phyloP scores from a whole-genome alignment of 2,113 vertebrate species.

The Charina bottae region DNA sequence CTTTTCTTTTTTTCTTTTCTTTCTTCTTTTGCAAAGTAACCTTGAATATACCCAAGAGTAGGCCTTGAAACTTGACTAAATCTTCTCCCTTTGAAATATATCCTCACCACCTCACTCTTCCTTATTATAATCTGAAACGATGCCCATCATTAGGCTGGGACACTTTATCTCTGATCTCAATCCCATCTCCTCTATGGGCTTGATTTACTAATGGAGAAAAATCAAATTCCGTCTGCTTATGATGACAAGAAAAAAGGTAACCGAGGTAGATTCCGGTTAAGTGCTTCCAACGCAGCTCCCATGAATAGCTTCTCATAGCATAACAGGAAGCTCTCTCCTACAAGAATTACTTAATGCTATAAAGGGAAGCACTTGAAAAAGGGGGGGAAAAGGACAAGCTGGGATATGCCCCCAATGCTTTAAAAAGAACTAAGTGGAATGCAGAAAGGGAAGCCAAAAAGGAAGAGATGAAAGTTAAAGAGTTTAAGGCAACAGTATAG shows the following conservation, averaged over 20 bases:
- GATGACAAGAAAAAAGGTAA: conserved; percentile 65
- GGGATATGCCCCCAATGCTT: conserved; percentile 55
- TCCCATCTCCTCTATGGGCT: not conserved
- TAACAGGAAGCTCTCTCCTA: conserved; percentile 70
- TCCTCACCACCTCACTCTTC: accelerated
- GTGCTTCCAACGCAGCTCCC: conserved; percentile 74
- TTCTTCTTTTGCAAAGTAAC: not conserved
- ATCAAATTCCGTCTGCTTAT: conserved; percentile 76
- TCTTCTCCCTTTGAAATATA: not conserved
- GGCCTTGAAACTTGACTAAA: not conserved
- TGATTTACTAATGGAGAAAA: conserved; percentile 78
- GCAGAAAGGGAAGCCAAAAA: conserved; percentile 66
- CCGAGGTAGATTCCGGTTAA: conserved; percentile 55
- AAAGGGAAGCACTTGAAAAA: conserved; percentile 67
- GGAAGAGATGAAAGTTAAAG: conserved; percentile 68
- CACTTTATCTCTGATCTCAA: not conserved
- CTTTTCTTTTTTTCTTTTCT: not conserved
- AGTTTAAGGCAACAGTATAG: conserved; percentile 57
- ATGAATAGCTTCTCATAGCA: conserved; percentile 81
- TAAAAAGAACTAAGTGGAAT: conserved; percentile 75
- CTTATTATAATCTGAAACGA: not conserved
- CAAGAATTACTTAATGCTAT: conserved; percentile 72
- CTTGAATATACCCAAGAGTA: not conserved
- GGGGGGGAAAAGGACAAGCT: conserved; percentile 68
- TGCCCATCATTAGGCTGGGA: not conserved